Percentiles rank a stretch among this genome's conserved stretches.
These are phyloP conservation scores for Melitaea athalia DNA, from an alignment of 2,888 invertebrate genomes.

Conservation along the genomic window DNA sequence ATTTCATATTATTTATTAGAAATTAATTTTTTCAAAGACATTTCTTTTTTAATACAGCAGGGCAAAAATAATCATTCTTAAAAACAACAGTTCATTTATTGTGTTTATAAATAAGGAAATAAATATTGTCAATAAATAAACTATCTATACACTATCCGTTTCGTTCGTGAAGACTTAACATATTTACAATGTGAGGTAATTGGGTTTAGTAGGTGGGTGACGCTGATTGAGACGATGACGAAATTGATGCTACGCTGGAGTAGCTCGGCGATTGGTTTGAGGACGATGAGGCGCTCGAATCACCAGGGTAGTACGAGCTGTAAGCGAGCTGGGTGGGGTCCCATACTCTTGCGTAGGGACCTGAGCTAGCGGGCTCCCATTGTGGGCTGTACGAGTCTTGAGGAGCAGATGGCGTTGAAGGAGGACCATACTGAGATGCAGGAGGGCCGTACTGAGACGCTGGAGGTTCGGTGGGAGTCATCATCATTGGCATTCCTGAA, in stretches of 20 bases:
- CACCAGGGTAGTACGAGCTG: conserved; percentile 87
- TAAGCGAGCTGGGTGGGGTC: conserved; percentile 87
- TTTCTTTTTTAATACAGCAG: background rate
- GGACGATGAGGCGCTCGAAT: conserved; percentile 80
- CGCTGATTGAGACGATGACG: conserved; percentile 59
- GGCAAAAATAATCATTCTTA: conserved; percentile 39
- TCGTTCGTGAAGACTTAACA: conserved; percentile 63
- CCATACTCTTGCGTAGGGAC: conserved; percentile 91
- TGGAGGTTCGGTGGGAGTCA: conserved; percentile 83
- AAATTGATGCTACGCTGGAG: conserved; percentile 75
- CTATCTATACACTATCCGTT: conserved; percentile 67
- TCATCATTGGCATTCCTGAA: conserved; percentile 88
- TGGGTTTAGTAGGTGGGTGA: conserved; percentile 59
- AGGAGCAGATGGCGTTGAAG: conserved; percentile 81
- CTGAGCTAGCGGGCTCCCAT: conserved; percentile 87
- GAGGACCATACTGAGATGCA: conserved; percentile 79
- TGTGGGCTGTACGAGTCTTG: conserved; percentile 88
- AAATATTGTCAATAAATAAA: conserved; percentile 77
- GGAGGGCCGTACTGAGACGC: conserved; percentile 87
- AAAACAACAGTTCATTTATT: conserved; percentile 71
- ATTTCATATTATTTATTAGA: no score
- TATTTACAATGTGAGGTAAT: conserved; percentile 55
- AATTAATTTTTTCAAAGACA: no score
- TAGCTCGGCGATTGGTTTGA: conserved; percentile 80
- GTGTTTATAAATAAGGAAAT: conserved; percentile 73